Evolutionary conservation across 2,113 vertebrate genomes (phyloP).

Genomic region (Orthonyx spaldingii): DNA sequence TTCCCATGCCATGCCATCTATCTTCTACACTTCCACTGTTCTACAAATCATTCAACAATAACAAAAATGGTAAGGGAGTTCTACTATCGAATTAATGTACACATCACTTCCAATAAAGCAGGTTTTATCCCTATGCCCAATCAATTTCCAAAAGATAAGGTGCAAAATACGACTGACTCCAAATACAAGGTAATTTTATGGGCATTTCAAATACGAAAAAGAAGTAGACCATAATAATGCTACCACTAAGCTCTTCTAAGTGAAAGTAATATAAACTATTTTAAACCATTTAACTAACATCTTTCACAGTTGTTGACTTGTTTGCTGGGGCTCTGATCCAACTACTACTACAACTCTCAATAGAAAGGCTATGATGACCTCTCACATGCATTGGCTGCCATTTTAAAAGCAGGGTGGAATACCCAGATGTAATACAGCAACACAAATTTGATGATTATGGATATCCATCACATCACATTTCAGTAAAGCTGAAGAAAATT

Average conservation of each 20-base stretch:
- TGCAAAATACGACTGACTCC: neutral
- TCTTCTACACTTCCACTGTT: neutral
- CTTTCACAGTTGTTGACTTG: neutral
- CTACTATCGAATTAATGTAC: neutral
- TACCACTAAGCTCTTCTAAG: neutral
- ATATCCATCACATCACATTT: neutral
- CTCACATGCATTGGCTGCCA: fast-evolving
- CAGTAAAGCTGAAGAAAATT: neutral
- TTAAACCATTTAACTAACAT: neutral
- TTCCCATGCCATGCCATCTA: neutral
- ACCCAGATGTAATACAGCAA: neutral
- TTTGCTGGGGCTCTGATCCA: neutral
- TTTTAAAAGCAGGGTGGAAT: neutral
- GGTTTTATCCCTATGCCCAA: neutral
- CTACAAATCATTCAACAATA: neutral
- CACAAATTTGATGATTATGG: neutral
- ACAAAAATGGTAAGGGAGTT: neutral
- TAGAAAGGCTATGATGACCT: neutral
- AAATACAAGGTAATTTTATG: neutral
- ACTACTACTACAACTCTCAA: neutral
- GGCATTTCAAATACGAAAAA: neutral
- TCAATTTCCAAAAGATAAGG: neutral
- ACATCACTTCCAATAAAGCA: neutral
- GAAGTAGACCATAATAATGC: neutral
- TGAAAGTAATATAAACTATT: neutral